Conservation (phyloP, 1,140 invertebrate genomes). For the Mercenaria mercenaria region DNA sequence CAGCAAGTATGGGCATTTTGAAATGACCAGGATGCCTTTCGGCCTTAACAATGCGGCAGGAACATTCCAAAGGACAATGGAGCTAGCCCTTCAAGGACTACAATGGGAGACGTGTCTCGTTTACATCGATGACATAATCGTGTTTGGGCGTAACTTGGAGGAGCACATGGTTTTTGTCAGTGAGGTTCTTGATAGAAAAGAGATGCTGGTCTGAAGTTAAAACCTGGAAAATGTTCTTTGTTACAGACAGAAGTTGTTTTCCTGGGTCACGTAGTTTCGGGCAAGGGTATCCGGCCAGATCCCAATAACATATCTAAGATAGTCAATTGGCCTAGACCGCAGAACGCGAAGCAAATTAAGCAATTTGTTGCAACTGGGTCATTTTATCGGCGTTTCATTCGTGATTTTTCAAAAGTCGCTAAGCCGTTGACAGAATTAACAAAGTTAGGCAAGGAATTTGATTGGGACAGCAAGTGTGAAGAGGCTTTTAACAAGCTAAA, state of each 20-base stretch:
- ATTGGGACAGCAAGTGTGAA: slow-evolving; percentile 55
- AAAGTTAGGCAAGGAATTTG: slow-evolving; percentile 13
- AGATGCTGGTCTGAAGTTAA: background rate
- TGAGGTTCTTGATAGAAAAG: background rate
- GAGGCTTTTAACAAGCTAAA: slow-evolving; percentile 69
- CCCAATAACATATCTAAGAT: slow-evolving; percentile 24
- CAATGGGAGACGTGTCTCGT: slow-evolving; percentile 55
- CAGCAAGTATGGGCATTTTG: slow-evolving; percentile 11
- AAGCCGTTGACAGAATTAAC: slow-evolving; percentile 21
- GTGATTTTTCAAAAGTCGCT: slow-evolving; percentile 54
- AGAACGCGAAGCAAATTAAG: slow-evolving; percentile 55
- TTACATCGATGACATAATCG: slow-evolving; percentile 69
- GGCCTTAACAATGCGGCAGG: background rate
- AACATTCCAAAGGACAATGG: slow-evolving; percentile 26
- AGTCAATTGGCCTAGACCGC: slow-evolving; percentile 60
- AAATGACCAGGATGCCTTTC: background rate
- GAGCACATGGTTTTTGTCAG: background rate
- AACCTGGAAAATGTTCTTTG: background rate
- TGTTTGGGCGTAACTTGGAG: slow-evolving; percentile 37
- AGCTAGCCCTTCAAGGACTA: slow-evolving; percentile 35
- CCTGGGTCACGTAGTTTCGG: background rate
- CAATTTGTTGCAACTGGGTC: slow-evolving; percentile 64
- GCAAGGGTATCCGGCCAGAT: slow-evolving; percentile 30
- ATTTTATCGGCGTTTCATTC: slow-evolving; percentile 54
- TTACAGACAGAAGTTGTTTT: background rate